Evolutionary conservation across 2,888 invertebrate species (phyloP), one percentile per base, ranked within the genome.

Genomic region (Ormyrus thymus): DNA sequence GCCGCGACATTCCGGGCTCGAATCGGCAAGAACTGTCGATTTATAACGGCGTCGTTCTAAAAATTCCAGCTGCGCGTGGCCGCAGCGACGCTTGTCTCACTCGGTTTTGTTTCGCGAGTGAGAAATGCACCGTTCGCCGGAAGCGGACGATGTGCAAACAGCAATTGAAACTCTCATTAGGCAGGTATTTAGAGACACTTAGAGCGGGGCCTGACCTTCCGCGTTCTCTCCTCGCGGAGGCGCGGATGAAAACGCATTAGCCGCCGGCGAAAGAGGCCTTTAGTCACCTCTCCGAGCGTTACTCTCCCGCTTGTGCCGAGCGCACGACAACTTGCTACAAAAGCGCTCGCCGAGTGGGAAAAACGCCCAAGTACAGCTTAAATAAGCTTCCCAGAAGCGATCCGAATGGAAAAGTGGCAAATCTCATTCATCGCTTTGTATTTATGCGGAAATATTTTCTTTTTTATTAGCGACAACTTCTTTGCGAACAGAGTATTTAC

Each of bases 161-260:
- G 81, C 82, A 83, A 86, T 86, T 85, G 81, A 82, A 71, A 46
- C 81, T 78, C 81, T 85, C 83, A 83, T 86, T 85, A 86, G 85
- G 81, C 81, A 82, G 81, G 83, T 84, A 81, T 86, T 86, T 86
- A 86, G 86, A 79, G 84, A 83, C 83, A 85, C 82, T 87, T 86
- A 86, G 70, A 77, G 71, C 76, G 65, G 50, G 61, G 13, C 62
- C 48, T 69, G 80, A 82, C 79, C 84, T 86, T 85, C 85, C 86
- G 83, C 85, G 84, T 84, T 83, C 82, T 75, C 55, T 29, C 29
- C 29, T 29, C 29, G 29, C 29, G 58, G 64, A 69, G 76, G 61
- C 43, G 72, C 55, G n/a, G 46, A 29, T 56, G 59, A 9, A 45
- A 45, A 53, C 59, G 62, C 62, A 13, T 46, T 64, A 48, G 48